phyloP scores from a whole-genome alignment of 2,888 invertebrate genomes.

The Synergus itoensis region DNA sequence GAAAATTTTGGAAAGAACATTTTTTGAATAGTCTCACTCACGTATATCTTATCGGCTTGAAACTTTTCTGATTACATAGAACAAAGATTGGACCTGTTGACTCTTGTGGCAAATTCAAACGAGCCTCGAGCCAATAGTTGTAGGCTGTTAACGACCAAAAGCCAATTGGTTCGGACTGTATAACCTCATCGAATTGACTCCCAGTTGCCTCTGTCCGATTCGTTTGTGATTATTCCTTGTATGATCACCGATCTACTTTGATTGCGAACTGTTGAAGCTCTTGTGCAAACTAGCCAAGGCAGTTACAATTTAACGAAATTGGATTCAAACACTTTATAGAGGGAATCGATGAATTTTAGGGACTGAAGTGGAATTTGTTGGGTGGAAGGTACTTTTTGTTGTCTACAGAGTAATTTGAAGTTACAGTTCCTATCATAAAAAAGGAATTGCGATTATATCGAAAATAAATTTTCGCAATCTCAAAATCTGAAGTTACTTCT shows the following conservation, averaged over 20 bases:
- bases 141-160: background rate
- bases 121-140: background rate
- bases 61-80: background rate
- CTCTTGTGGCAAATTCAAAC: constrained; percentile 8
- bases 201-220: constrained; percentile 6
- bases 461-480: too few species aligned
- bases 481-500: too few species aligned
- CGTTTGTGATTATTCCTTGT: constrained; percentile 21
- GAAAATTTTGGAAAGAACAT: background rate
- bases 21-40: background rate
- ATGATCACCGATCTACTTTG: constrained; percentile 33
- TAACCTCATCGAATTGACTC: constrained; percentile 12
- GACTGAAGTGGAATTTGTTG: background rate
- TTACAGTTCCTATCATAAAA: too few species aligned
- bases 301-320: constrained; percentile 1
- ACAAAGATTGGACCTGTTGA: background rate
- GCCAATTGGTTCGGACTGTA: constrained; percentile 5
- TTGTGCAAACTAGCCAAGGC: constrained; percentile 12
- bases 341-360: background rate
- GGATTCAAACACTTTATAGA: background rate
- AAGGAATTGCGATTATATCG: too few species aligned
- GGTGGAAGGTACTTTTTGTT: too few species aligned
- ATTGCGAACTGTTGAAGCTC: constrained; percentile 14
- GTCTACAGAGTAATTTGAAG: too few species aligned
- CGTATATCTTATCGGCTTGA: background rate